Evolutionary conservation across 2,113 vertebrate genomes (phyloP).

Genomic region (Macrotis lagotis): DNA sequence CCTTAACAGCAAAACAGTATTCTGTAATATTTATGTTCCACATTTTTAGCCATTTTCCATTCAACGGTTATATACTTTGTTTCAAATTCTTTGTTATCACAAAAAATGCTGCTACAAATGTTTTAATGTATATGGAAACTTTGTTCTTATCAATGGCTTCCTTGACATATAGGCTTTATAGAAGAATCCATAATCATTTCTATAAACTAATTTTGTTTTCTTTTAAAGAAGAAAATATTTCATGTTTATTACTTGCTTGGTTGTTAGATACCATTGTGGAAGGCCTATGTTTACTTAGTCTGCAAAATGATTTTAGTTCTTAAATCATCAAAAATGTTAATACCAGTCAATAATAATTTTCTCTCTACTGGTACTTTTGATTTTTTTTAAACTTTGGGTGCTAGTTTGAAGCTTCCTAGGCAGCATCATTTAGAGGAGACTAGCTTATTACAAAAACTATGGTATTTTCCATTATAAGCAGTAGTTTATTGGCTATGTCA

Average conservation of each 20-base stretch:
- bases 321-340: background rate
- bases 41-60: background rate
- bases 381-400: background rate
- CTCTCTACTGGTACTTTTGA: background rate
- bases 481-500: background rate
- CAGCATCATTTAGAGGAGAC: background rate
- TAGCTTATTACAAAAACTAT: background rate
- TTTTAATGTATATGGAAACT: background rate
- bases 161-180: background rate
- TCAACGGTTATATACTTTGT: background rate
- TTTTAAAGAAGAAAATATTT: background rate
- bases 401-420: background rate
- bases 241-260: background rate
- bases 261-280: background rate
- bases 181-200: background rate
- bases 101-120: background rate
- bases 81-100: background rate
- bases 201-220: background rate
- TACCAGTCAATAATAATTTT: background rate
- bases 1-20: background rate
- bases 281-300: background rate
- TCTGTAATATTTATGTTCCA: background rate
- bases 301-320: background rate
- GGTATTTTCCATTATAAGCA: background rate
- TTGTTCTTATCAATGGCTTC: background rate